Base-by-base conservation (phyloP, 2,797 vertebrate species). In the Anomalospiza imberbis region DNA sequence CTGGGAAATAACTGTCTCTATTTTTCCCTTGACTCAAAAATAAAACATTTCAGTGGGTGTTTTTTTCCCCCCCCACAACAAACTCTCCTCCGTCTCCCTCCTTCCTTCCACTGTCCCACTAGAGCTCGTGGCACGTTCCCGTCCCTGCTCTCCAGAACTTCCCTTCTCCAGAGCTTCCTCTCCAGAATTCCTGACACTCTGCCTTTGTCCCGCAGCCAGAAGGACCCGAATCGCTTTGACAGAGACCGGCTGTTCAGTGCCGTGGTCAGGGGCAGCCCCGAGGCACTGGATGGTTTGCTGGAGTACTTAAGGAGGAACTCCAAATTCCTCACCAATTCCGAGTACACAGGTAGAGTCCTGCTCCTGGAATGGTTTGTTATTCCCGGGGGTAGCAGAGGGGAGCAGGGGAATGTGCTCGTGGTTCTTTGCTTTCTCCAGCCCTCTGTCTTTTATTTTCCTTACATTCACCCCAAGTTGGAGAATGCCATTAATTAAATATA, bases 191-290 rank as follows among this genome's bases (percentile, higher is more conserved):
- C 60, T 87, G 73, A 77, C 6, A 90, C 28, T n/a, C 28, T n/a
- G 26, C 8, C 0, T 94, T 57, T 60, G 60, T 76, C 70, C 84
- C 12, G 0, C 85, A 98, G 97, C 67, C 97, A 96, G 32, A 93
- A 88, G 13, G 97, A 98, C 62, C 88, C 97, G 17, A 95, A 95
- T 57, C 93, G 95, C 67, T 98, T 98, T 53, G 95, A 96, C 90
- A 97, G 98, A 63, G 97, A 98, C 36, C 93, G 97, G 45, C 97
- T 98, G 68, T 98, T 98, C 94, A 89, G 82, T 1, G 98, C 94
- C 4, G 96, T 98, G 36, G 47, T 96, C 14, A 85, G 93, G 38
- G 97, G 97, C 54, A 93, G 90, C 50, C 95, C 97, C 0, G 92
- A 98, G 77, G 97, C 97, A 0, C 95, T 98, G 90, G 75, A 95